phyloP scores from a whole-genome alignment of 2,888 invertebrate species.

The Gerris lacustris region DNA sequence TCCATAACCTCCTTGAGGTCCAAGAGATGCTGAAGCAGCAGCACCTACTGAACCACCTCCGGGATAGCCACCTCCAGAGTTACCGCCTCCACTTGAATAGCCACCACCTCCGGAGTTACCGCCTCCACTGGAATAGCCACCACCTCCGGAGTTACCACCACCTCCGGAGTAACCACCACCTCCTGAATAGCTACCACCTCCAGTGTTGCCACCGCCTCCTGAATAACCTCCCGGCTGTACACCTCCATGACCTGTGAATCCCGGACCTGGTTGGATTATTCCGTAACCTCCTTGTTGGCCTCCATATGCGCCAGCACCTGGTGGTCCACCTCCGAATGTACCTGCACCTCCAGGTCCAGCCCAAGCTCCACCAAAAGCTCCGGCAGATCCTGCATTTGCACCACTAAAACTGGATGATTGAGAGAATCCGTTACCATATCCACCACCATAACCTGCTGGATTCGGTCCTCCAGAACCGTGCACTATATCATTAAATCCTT shows the following conservation, averaged over 20 bases:
- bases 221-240: not conserved
- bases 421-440: not conserved
- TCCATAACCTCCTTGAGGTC: slow-evolving; percentile 24
- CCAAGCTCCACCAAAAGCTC: not conserved
- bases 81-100: slow-evolving; percentile 2
- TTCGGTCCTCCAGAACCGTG: not conserved
- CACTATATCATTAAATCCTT: not conserved
- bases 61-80: not conserved
- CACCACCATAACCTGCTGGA: not conserved
- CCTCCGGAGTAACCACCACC: not conserved
- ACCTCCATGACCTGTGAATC: not conserved
- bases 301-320: not conserved
- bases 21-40: slow-evolving; percentile 15
- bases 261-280: not conserved
- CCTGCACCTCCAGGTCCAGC: not conserved
- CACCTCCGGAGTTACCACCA: not conserved
- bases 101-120: not conserved
- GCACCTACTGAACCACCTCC: slow-evolving; percentile 14
- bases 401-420: not conserved
- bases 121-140: not conserved
- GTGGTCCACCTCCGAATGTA: not conserved
- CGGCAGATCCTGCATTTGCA: not conserved
- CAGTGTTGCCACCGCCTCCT: not conserved
- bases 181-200: not conserved
- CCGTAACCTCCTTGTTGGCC: not conserved